Conservation (phyloP, 2,888 invertebrate genomes). For the Cephus rjabovi region DNA sequence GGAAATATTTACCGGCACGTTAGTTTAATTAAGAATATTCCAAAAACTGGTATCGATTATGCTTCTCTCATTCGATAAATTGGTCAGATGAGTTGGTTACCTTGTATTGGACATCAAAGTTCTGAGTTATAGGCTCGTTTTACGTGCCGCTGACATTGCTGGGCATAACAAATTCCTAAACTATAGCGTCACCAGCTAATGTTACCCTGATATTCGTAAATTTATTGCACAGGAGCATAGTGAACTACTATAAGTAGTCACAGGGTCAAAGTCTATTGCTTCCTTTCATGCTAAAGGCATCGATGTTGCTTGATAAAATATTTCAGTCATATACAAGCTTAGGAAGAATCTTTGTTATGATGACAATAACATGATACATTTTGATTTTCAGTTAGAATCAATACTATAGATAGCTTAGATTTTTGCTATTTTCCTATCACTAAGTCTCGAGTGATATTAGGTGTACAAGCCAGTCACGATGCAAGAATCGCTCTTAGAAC, state of each 20-base stretch:
- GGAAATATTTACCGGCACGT: not conserved
- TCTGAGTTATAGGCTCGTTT: not conserved
- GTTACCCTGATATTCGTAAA: not conserved
- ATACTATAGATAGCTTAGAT: slow-evolving; percentile 43
- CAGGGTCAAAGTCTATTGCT: not conserved
- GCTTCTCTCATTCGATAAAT: not conserved
- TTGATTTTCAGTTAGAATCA: slow-evolving; percentile 39
- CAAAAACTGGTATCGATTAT: not conserved
- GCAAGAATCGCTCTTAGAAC: slow-evolving; percentile 49
- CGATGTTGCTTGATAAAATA: not conserved
- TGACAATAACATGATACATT: not conserved
- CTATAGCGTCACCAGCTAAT: not conserved
- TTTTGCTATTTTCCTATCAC: slow-evolving; percentile 50
- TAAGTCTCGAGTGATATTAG: slow-evolving; percentile 37
- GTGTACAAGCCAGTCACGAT: slow-evolving; percentile 44
- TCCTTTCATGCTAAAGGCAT: not conserved
- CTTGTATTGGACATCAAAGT: not conserved
- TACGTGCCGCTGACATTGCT: not conserved
- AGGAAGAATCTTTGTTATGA: not conserved
- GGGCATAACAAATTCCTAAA: not conserved
- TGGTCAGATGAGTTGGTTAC: not conserved
- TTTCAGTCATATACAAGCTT: not conserved
- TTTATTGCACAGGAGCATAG: not conserved
- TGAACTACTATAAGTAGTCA: not conserved
- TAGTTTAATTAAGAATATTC: not conserved